Evolutionary conservation across 2,888 invertebrate genomes (phyloP).

Genomic region (Aphodius sticticus): DNA sequence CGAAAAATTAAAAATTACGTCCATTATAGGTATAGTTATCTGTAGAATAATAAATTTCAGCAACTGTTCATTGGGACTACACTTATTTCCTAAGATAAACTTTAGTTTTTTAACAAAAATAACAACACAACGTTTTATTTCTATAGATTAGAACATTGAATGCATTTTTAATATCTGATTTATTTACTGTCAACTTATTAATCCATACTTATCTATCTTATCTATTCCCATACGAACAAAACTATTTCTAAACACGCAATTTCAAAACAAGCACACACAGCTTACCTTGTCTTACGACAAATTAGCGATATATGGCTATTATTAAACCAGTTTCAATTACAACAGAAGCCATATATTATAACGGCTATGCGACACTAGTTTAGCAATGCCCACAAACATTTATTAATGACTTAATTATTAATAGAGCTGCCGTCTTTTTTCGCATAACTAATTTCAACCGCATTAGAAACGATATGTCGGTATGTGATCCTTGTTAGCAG

Average conservation of each 20-base stretch:
- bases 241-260: background rate
- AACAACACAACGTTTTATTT: no score
- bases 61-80: no score
- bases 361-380: background rate
- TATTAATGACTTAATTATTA: conserved; percentile 4
- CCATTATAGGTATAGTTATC: no score
- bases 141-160: no score
- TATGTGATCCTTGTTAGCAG: background rate
- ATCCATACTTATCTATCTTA: no score
- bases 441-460: background rate
- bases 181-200: no score
- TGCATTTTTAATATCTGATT: no score
- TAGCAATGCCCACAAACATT: background rate
- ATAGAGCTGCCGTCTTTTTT: background rate
- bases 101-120: no score
- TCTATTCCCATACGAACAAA: no score
- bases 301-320: background rate
- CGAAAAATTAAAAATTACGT: no score
- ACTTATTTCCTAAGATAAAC: no score
- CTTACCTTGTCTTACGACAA: background rate
- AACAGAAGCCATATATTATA: background rate
- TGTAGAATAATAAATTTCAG: no score
- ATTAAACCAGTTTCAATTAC: background rate
- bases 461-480: background rate
- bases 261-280: background rate